Base-by-base conservation (phyloP, 1,140 invertebrate species). In the Mercenaria mercenaria region DNA sequence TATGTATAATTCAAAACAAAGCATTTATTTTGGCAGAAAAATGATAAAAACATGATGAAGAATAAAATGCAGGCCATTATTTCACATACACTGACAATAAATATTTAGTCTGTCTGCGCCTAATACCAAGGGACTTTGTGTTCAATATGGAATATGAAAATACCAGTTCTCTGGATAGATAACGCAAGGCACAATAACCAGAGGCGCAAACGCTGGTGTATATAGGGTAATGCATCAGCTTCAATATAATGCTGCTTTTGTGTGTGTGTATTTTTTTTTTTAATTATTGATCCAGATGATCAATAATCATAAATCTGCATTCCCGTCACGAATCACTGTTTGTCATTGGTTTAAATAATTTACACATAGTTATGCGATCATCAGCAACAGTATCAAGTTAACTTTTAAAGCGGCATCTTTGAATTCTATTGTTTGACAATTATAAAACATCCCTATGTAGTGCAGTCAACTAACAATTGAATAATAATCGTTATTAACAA, bases 11-110 rank as follows among this genome's bases (percentile, higher is more conserved):
- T 15, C 23, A 23, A 56, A 29, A 64, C 26, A 64, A n/a, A 26
- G 59, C 23, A 64, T n/a, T n/a, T 29, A 26, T 56, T 64, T 8
- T 29, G 59, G 26, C 23, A 29, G 26, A 64, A 64, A 29, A 64
- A 64, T 29, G 59, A 20, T 29, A 64, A n/a, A 64, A 64, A 64
- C n/a, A 64, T 26, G 59, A 64, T 64, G 59, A 4, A 29, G 59
- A 64, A 26, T 64, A 64, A 29, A 29, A 64, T 64, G 59, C n/a
- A 64, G 59, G n/a, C 59, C 59, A 64, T 64, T 64, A 64, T 29
- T n/a, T 64, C 59, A 64, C 59, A 56, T 15, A 11, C 61, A 67
- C 20, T 20, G 29, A 34, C 61, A 67, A 67, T 67, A 72, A 72
- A 72, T 72, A 72, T 72, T 72, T 72, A 39, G 32, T 20, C 67